Percentiles rank a stretch among this genome's conserved stretches.
phyloP scores from a whole-genome alignment of 2,888 invertebrate genomes.

The Microplitis deprimator region DNA sequence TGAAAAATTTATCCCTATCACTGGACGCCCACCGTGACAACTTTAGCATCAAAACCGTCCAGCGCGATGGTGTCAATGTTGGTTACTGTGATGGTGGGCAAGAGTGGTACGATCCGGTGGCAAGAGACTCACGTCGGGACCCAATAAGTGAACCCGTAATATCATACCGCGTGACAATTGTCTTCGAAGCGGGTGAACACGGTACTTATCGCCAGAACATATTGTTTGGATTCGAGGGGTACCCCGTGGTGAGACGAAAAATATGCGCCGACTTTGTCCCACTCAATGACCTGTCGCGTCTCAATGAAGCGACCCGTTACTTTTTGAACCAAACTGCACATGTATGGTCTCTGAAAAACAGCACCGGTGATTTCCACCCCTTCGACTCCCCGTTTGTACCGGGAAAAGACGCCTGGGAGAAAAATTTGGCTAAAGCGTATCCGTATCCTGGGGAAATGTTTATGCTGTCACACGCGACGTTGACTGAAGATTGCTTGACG shows the following conservation, averaged over 20 bases:
- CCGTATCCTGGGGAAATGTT: conserved; percentile 80
- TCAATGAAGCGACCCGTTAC: conserved; percentile 78
- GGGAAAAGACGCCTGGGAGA: conserved; percentile 71
- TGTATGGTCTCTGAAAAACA: conserved; percentile 74
- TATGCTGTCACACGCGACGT: conserved; percentile 79
- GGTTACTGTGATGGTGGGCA: conserved; percentile 54
- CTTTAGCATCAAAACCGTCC: conserved; percentile 57
- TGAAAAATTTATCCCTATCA: conserved; percentile 57
- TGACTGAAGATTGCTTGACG: conserved; percentile 77
- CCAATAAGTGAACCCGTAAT: conserved; percentile 38
- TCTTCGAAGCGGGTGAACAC: conserved; percentile 67
- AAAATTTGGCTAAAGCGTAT: conserved; percentile 75
- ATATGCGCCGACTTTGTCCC: conserved; percentile 85
- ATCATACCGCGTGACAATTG: conserved; percentile 44
- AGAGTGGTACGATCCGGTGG: conserved; percentile 51
- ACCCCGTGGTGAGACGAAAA: conserved; percentile 78
- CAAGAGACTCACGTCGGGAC: conserved; percentile 29
- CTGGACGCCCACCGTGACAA: conserved; percentile 57
- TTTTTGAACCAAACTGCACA: conserved; percentile 77
- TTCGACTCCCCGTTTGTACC: conserved; percentile 75
- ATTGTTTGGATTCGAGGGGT: conserved; percentile 81
- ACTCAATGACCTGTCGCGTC: conserved; percentile 77
- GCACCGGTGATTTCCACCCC: conserved; percentile 73
- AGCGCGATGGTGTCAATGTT: conserved; percentile 46
- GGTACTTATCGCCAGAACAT: conserved; percentile 86